These are phyloP conservation scores for Ametastegia equiseti DNA, from an alignment of 2,888 invertebrate species.

Conservation along the genomic window DNA sequence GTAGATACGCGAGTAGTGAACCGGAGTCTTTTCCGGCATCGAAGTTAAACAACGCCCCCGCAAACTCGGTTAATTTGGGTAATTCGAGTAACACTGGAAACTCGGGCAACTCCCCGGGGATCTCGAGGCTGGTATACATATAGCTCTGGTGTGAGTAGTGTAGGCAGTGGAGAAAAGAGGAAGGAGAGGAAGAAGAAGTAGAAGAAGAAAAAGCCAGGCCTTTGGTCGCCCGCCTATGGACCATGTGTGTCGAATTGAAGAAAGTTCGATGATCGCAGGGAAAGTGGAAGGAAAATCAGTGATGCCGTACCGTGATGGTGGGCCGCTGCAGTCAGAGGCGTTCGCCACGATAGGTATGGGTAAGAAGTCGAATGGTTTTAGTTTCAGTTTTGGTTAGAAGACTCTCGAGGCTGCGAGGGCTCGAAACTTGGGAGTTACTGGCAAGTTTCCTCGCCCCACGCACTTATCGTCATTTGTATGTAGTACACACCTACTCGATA, in stretches of 20 bases:
- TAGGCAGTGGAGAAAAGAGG: neutral
- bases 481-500: neutral
- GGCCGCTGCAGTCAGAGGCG: neutral
- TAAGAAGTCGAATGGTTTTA: neutral
- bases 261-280: neutral
- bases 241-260: neutral
- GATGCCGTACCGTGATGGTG: too few species aligned
- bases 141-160: neutral
- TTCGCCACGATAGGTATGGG: neutral
- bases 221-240: too few species aligned
- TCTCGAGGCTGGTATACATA: neutral
- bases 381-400: slow-evolving; percentile 2
- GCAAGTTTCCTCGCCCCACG: neutral
- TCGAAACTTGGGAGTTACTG: neutral
- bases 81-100: slow-evolving; percentile 29
- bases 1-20: neutral
- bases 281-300: neutral
- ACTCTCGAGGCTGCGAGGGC: neutral
- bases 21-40: slow-evolving; percentile 4
- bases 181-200: too few species aligned
- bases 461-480: neutral
- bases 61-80: slow-evolving; percentile 37
- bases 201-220: too few species aligned
- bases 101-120: neutral
- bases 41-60: slow-evolving; percentile 39